Evolutionary conservation across 2,113 vertebrate species (phyloP).

Genomic region (Bubo blakistoni): DNA sequence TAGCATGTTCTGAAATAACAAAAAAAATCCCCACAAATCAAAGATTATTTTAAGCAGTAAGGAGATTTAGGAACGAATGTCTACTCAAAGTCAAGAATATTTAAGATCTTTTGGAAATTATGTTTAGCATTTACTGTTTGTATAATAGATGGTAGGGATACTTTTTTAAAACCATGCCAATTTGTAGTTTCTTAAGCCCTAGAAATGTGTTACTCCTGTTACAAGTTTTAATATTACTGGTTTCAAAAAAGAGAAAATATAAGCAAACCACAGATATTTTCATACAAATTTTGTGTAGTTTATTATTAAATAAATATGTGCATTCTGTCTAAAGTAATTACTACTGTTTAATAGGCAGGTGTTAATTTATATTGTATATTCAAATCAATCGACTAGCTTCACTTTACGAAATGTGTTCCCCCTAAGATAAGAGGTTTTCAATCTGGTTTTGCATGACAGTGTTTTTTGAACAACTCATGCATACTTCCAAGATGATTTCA

Average conservation of each 20-base stretch:
- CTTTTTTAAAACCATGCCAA: background rate
- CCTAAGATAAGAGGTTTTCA: background rate
- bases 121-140: background rate
- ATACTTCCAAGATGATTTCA: background rate
- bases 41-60: background rate
- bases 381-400: background rate
- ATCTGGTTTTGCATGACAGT: background rate
- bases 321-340: background rate
- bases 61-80: background rate
- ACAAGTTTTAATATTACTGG: background rate
- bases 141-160: background rate
- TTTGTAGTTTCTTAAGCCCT: background rate
- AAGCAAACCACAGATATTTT: background rate
- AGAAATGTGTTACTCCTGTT: background rate
- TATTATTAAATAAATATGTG: background rate
- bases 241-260: background rate
- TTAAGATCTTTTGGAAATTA: background rate
- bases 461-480: rapidly evolving
- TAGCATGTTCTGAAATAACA: background rate
- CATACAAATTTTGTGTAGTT: background rate
- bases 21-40: background rate
- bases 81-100: background rate
- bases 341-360: background rate
- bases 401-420: background rate
- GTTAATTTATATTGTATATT: background rate